Base-by-base conservation (phyloP, 2,888 invertebrate species). In the Noctua fimbriata region DNA sequence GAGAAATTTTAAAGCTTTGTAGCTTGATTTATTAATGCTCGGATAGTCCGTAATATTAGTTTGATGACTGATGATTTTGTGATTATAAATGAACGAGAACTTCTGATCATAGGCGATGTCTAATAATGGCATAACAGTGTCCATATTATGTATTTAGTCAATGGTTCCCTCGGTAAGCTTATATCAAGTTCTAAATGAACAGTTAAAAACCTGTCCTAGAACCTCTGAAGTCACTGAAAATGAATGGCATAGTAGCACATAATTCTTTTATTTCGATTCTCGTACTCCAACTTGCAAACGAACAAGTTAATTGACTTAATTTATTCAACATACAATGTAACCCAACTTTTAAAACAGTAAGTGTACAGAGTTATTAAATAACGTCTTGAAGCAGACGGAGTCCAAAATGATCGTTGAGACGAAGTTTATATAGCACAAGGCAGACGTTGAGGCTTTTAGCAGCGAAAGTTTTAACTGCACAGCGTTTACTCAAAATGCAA, bases 401-500 rank as follows among this genome's bases (percentile, higher is more conserved):
- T 90, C 90, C 89, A 89, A 92, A 93, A 93, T 91, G 91, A 92
- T 93, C 91, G 91, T 88, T 67, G 80, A 78, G 87, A 89, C 91
- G 80, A 95, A 94, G 92, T 94, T 94, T 93, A 91, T 91, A 93
- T 90, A 93, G 89, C 87, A 88, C 84, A 83, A 89, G 88, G 90
- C 92, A 94, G 92, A 94, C 93, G 91, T 90, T 92, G 92, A 87
- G 92, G 94, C 94, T 93, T 95, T 95, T 93, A 95, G 93, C 92
- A 83, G 93, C 81, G 82, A 94, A 95, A 95, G 95, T 95, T 96
- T 95, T 95, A 95, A 95, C 95, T 94, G 94, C 93, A 93, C 90
- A 89, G 89, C 95, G 95, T 96, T 95, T 95, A 95, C 95, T 95
- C 94, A 95, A 95, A 95, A 95, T 96, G 95, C 95, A 96, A 96